Conservation (phyloP, 1,140 invertebrate species). For the Pachypsylla venusta region DNA sequence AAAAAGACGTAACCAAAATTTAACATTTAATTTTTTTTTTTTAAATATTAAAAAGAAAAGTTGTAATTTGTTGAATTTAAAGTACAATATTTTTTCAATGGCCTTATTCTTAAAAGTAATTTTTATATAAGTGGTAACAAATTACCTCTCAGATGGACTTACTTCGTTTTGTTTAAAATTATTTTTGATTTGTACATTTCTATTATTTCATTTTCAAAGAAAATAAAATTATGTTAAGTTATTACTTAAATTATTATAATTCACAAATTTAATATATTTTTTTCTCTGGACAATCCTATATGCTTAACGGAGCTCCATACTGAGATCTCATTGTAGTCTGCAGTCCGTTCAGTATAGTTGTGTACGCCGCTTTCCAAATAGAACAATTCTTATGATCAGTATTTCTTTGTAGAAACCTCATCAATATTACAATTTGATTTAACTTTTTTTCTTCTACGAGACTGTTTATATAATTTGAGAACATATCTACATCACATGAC, state of each 20-base stretch:
- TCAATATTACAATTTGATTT: slow-evolving; percentile 29
- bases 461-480: slow-evolving; percentile 31
- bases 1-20: too few relatives aligned
- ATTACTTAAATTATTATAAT: neutral
- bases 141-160: too few relatives aligned
- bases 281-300: neutral
- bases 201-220: slow-evolving; percentile 9
- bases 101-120: too few relatives aligned
- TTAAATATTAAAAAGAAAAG: too few relatives aligned
- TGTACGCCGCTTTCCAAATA: slow-evolving; percentile 31
- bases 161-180: too few relatives aligned
- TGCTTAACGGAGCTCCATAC: slow-evolving; percentile 23
- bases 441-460: slow-evolving; percentile 33
- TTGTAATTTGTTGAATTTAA: too few relatives aligned
- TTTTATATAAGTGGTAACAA: too few relatives aligned
- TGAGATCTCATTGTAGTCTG: slow-evolving; percentile 30
- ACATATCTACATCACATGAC: slow-evolving; percentile 33
- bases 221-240: slow-evolving; percentile 6
- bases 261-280: neutral
- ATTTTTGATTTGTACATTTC: neutral
- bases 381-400: slow-evolving; percentile 24
- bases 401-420: slow-evolving; percentile 31
- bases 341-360: slow-evolving; percentile 25
- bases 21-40: too few relatives aligned
- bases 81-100: too few relatives aligned